Base-by-base conservation (phyloP, 30 jellyfish, hydroid and myxozoan genomes). In the Chironex yamaguchii region DNA sequence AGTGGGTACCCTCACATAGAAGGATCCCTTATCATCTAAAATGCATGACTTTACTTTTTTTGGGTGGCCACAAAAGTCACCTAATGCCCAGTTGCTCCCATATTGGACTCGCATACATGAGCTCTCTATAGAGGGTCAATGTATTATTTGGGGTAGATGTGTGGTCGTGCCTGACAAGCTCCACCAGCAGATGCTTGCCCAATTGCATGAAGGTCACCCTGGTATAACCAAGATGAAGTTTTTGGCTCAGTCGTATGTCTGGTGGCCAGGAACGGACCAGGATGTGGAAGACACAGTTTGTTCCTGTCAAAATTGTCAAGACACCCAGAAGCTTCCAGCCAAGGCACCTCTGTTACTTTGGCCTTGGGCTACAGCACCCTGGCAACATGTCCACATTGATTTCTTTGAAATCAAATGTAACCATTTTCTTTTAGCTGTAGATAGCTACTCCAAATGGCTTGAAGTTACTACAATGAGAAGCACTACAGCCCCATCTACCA, bases 211-310 rank as follows among this genome's bases (percentile, higher is more conserved):
- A 3, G 13, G 20, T 30, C 91, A 79, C 66, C 91, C 91, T 0
- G 91, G 91, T 62, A 0, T 79, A 4, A 17, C 52, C 24, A 0
- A 62, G 30, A 79, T 79, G 92, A 67, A 51, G 22, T n/a, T 25
- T 17, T 34, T 79, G 25, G 91, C 91, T 20, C 14, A 29, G 29
- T 22, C 42, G 13, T 51, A 79, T 66, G 14, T 53, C 13, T 79
- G 91, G 91, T 79, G 91, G 91, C 82, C 91, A 11, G 82, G 83
- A 17, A 65, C 65, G 13, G 91, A 79, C 80, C 13, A 9, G 14
- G 91, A 79, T 31, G 14, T 79, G 4, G 91, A 34, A 33, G 77
- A 34, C 13, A 3, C 28, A 2, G 91, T 79, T 42, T 42, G 58
- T 42, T 9, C 58, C 9, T 42, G 58, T 17, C 58, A 17, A 6